These are phyloP conservation scores for Cephus spinipes DNA, from an alignment of 2,888 invertebrate species.

Conservation along the genomic window DNA sequence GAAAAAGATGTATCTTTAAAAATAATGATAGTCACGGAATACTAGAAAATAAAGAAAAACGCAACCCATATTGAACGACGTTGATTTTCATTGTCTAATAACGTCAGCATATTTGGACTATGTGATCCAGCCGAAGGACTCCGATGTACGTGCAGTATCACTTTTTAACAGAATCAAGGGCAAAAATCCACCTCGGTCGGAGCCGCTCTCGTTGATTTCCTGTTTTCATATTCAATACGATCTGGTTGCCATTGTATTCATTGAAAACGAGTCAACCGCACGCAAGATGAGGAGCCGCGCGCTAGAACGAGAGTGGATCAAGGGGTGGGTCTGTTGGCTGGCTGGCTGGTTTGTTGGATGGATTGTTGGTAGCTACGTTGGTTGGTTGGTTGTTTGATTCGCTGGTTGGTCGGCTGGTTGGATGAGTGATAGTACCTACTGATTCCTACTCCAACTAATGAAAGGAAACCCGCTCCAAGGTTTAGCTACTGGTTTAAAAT, in stretches of 20 bases:
- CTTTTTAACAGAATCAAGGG: conserved; percentile 36
- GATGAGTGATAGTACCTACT: conserved; percentile 47
- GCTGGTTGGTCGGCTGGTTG: conserved; percentile 55
- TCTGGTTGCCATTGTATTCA: conserved; percentile 65
- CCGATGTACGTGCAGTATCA: neutral
- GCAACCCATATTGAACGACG: neutral
- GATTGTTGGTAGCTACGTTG: conserved; percentile 28
- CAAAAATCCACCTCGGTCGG: conserved; percentile 41
- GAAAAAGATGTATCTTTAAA: no score
- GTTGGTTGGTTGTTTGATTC: conserved; percentile 51
- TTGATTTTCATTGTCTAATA: neutral
- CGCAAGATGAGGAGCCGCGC: conserved; percentile 61
- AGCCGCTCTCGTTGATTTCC: conserved; percentile 63
- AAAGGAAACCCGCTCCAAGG: conserved; percentile 63
- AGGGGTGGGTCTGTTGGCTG: conserved; percentile 28
- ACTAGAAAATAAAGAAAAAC: neutral
- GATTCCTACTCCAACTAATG: conserved; percentile 64
- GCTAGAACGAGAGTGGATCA: conserved; percentile 57
- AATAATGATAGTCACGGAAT: no score
- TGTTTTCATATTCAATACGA: conserved; percentile 67
- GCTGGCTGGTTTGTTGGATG: neutral
- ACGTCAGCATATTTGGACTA: neutral
- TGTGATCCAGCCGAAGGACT: neutral
- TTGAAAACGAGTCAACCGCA: conserved; percentile 67
- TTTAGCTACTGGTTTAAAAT: conserved; percentile 59